phyloP scores from a whole-genome alignment of 2,113 vertebrate genomes.

The Phoxinus phoxinus region DNA sequence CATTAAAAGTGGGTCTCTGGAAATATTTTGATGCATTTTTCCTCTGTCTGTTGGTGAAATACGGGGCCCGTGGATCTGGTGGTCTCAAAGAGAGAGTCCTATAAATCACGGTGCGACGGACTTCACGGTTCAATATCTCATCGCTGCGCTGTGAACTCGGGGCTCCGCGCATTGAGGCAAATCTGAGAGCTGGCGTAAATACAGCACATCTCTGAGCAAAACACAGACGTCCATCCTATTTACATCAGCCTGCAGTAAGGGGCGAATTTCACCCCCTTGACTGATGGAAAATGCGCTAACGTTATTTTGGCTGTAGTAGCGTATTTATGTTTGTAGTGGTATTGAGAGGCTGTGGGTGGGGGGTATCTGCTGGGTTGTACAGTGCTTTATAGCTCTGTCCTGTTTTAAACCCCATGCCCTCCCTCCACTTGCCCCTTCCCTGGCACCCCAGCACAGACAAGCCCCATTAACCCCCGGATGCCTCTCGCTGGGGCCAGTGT shows the following conservation, averaged over 20 bases:
- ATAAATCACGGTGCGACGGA: slow-evolving; percentile 70
- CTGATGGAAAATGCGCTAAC: slow-evolving; percentile 25
- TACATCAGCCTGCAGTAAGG: slow-evolving; percentile 27
- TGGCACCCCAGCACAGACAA: slow-evolving; percentile 67
- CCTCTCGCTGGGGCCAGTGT: slow-evolving; percentile 78
- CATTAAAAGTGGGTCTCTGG: slow-evolving; percentile 59
- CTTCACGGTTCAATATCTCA: slow-evolving; percentile 73
- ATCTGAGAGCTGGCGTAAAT: slow-evolving; percentile 27
- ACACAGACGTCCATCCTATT: slow-evolving; percentile 40
- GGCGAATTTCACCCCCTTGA: slow-evolving; percentile 7
- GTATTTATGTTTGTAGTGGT: slow-evolving; percentile 44
- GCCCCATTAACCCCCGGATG: slow-evolving; percentile 81
- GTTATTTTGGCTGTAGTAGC: slow-evolving; percentile 19
- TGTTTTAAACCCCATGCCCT: slow-evolving; percentile 48
- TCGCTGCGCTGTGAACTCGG: slow-evolving; percentile 56
- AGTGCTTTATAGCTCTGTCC: slow-evolving; percentile 56
- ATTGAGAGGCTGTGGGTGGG: slow-evolving; percentile 46
- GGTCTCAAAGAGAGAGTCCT: slow-evolving; percentile 60
- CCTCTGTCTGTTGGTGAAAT: slow-evolving; percentile 61
- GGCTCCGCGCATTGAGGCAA: slow-evolving; percentile 27
- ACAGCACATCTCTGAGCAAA: slow-evolving; percentile 45
- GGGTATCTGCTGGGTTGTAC: slow-evolving; percentile 58
- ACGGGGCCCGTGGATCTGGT: slow-evolving; percentile 55
- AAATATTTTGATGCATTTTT: slow-evolving; percentile 57
- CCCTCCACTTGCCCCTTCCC: slow-evolving; percentile 52